These are phyloP conservation scores for Papilio glaucus DNA, from an alignment of 1,140 invertebrate genomes.

Conservation along the genomic window DNA sequence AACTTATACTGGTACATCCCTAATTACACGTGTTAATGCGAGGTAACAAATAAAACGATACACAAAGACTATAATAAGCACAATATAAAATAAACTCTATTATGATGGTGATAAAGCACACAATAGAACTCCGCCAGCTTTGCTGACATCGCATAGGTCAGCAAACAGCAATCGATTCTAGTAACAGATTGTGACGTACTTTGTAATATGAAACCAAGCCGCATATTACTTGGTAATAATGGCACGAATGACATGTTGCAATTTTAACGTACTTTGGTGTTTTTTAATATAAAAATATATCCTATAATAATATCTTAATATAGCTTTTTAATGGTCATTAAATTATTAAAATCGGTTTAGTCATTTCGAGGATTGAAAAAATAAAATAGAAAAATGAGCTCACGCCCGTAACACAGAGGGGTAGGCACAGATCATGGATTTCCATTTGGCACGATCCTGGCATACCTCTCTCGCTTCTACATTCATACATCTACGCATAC, in stretches of 20 bases:
- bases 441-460: too few relatives aligned
- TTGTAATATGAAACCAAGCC: background rate
- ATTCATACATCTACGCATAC: too few relatives aligned
- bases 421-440: too few relatives aligned
- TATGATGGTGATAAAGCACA: background rate
- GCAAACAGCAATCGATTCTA: conserved; percentile 11
- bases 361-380: too few relatives aligned
- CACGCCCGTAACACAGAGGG: too few relatives aligned
- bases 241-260: background rate
- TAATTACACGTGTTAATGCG: conserved; percentile 11
- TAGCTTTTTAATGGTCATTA: too few relatives aligned
- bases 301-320: too few relatives aligned
- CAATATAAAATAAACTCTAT: background rate
- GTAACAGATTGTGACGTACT: background rate
- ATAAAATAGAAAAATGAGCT: too few relatives aligned
- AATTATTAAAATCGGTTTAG: too few relatives aligned
- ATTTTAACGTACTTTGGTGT: background rate
- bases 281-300: too few relatives aligned
- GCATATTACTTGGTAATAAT: background rate
- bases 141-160: conserved; percentile 6
- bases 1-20: background rate
- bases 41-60: background rate
- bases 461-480: too few relatives aligned
- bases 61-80: background rate
- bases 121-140: background rate